Evolutionary conservation across 2,888 invertebrate genomes (phyloP).

Genomic region (Ceraclea dissimilis): DNA sequence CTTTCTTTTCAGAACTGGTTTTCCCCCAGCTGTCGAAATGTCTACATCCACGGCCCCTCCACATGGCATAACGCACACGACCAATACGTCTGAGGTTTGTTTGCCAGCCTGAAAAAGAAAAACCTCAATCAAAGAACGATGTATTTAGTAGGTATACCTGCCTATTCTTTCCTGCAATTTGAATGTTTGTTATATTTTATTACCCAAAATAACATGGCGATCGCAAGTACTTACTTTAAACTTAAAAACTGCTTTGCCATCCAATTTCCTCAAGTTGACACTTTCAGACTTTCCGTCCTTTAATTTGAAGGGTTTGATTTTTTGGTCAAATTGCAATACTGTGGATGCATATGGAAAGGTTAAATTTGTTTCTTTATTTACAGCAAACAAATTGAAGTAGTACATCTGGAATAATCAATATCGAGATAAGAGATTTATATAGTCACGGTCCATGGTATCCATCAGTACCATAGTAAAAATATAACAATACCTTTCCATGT

Average conservation of each 20-base stretch:
- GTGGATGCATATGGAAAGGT: conserved; percentile 44
- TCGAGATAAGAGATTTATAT: neutral
- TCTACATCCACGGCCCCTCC: conserved; percentile 46
- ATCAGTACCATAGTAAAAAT: neutral
- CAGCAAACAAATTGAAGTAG: conserved; percentile 48
- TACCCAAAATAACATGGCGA: too few relatives aligned
- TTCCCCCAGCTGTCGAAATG: conserved; percentile 29
- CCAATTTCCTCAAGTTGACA: conserved; percentile 43
- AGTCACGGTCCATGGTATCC: neutral
- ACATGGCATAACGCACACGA: conserved; percentile 48
- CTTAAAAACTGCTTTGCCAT: conserved; percentile 47
- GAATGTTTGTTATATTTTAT: neutral
- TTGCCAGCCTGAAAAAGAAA: conserved; percentile 29
- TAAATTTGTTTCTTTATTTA: conserved; percentile 42
- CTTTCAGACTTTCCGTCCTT: conserved; percentile 42
- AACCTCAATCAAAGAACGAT: neutral
- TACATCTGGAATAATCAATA: conserved; percentile 32
- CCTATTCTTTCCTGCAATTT: neutral
- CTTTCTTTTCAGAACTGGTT: conserved; percentile 8
- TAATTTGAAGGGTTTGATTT: conserved; percentile 33
- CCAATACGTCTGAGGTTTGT: conserved; percentile 28
- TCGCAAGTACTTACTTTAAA: conserved; percentile 44
- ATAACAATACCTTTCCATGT: conserved; percentile 30
- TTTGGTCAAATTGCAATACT: conserved; percentile 33
- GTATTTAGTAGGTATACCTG: neutral